phyloP scores from a whole-genome alignment of 1,140 invertebrate species.

The Diorhabda elongata region DNA sequence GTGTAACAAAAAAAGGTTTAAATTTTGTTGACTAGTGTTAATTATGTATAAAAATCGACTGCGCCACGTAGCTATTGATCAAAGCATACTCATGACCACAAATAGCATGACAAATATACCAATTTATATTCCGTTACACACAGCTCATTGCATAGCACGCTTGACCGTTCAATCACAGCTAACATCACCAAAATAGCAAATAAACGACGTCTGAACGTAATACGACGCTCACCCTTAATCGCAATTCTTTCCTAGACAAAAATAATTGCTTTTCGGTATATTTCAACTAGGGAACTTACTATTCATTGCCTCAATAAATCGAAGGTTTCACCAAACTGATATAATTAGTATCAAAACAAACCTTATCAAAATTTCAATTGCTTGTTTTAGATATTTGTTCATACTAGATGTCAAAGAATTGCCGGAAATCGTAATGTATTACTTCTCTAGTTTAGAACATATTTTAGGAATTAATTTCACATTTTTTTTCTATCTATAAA shows the following conservation, averaged over 20 bases:
- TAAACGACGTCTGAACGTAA: conserved; percentile 7
- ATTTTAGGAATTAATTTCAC: too few species aligned
- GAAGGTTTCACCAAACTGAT: too few species aligned
- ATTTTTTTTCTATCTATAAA: too few species aligned
- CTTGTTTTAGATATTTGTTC: too few species aligned
- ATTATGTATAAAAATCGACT: too few species aligned
- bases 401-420: too few species aligned
- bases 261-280: neutral
- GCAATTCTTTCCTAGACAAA: neutral
- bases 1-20: too few species aligned
- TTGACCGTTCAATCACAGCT: conserved; percentile 34
- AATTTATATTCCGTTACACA: conserved; percentile 44
- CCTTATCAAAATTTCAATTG: too few species aligned
- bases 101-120: conserved; percentile 35
- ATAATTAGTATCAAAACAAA: too few species aligned
- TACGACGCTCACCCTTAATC: neutral
- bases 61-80: neutral
- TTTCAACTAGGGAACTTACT: neutral
- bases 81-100: conserved; percentile 5
- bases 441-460: too few species aligned
- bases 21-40: too few species aligned
- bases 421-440: too few species aligned
- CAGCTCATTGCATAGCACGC: conserved; percentile 33
- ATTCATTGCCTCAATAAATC: neutral
- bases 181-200: conserved; percentile 28